Evolutionary conservation across 2,113 vertebrate genomes (phyloP), one percentile per base, ranked within the genome.

Genomic region (Mustela nigripes): DNA sequence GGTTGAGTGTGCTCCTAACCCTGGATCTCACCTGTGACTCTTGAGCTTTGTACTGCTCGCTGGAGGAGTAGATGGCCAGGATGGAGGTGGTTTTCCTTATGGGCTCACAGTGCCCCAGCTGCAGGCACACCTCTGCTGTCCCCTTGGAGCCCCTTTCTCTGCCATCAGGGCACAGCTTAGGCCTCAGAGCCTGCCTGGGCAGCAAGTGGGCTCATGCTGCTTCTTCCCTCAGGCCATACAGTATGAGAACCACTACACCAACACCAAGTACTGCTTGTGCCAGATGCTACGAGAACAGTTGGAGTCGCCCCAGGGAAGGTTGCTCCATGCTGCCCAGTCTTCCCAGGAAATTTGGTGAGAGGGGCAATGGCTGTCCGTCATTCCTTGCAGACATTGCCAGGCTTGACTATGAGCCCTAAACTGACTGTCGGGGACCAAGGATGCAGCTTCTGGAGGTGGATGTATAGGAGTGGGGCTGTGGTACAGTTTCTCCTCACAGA

Each of bases 191-290:
- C 22, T 76, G 11, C 73, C 89, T 80, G 56, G 58, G n/a, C 53
- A 69, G 60, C 71, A 58, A 21, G 10, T 56, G 28, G 60, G 45
- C 89, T 97, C 82, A 97, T 45, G 42, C 42, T 12, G 24, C 31
- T 97, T 97, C 97, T 97, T 96, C 90, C 80, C 87, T 0, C 98
- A 99, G 99, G 99, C 99, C 11, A 99, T 99, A 93, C 98, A 98
- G 78, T 99, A 99, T 36, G 99, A 99, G 56, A 99, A 99, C 98
- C 98, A 99, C 89, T 99, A 99, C 91, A 99, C 99, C 97, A 99
- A 99, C 98, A 99, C 99, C 21, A 99, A 99, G 97, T 99, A 99
- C 98, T 99, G 99, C 95, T 98, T 99, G 97, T 99, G 99, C 97
- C 99, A 99, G 98, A 99, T 99, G 99, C 98, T 99, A 67, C 97